phyloP scores from a whole-genome alignment of 1,140 invertebrate genomes.

The Semibalanus balanoides region DNA sequence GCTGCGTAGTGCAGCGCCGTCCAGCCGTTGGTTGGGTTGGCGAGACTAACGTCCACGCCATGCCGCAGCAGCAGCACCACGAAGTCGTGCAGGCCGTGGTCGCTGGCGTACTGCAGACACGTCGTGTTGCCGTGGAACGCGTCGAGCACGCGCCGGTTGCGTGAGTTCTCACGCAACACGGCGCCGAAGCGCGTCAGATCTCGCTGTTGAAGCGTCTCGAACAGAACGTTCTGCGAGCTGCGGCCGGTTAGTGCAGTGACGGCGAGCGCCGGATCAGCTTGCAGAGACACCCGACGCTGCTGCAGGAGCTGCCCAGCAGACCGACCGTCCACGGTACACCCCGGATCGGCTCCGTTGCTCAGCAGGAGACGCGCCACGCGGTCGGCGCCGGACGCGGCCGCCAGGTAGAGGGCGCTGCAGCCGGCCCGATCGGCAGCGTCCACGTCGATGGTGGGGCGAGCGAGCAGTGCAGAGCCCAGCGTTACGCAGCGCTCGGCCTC shows the following conservation, averaged over 20 bases:
- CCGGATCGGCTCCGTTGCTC: not conserved
- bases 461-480: not conserved
- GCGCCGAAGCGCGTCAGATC: not conserved
- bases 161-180: not conserved
- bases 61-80: not conserved
- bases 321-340: not conserved
- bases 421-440: not conserved
- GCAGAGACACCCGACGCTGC: not conserved
- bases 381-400: not conserved
- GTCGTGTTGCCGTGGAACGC: not conserved
- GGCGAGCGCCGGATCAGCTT: not conserved
- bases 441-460: not conserved
- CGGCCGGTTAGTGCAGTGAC: not conserved
- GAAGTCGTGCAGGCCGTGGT: not conserved
- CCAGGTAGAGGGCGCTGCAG: not conserved
- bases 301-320: not conserved
- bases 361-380: not conserved
- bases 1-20: slow-evolving; percentile 2
- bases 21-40: not conserved
- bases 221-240: not conserved
- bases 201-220: not conserved
- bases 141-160: not conserved
- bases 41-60: not conserved
- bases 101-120: not conserved
- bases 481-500: not conserved